phyloP scores from a whole-genome alignment of 2,113 vertebrate genomes.

The Halcyon senegalensis region DNA sequence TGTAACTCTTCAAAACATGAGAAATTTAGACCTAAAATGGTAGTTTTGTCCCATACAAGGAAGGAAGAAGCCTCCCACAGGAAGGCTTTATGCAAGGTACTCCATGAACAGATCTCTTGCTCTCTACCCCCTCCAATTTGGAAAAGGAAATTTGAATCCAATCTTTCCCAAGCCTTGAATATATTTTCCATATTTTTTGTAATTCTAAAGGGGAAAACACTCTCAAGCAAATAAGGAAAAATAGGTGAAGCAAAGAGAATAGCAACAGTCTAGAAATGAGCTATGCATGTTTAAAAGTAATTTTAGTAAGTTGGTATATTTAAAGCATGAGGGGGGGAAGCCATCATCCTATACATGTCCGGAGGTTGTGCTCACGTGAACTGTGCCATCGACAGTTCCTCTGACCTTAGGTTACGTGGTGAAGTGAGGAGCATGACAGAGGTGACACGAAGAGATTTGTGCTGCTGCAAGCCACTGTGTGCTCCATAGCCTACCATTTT shows the following conservation, averaged over 20 bases:
- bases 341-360: background rate
- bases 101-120: background rate
- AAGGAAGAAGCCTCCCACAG: background rate
- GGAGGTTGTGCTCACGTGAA: background rate
- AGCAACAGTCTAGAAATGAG: background rate
- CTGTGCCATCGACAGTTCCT: background rate
- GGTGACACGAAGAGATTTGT: background rate
- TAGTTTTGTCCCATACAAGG: background rate
- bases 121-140: background rate
- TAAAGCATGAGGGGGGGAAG: background rate
- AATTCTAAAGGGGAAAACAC: background rate
- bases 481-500: background rate
- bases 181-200: background rate
- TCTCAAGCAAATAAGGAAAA: background rate
- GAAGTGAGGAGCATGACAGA: background rate
- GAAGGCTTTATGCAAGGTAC: background rate
- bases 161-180: background rate
- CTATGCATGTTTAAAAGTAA: background rate
- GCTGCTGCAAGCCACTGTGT: background rate
- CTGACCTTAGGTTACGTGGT: background rate
- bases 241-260: background rate
- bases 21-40: background rate
- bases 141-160: background rate
- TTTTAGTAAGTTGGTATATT: background rate
- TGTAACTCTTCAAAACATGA: background rate